phyloP scores from a whole-genome alignment of 2,888 invertebrate genomes.

The Apantesis nais region DNA sequence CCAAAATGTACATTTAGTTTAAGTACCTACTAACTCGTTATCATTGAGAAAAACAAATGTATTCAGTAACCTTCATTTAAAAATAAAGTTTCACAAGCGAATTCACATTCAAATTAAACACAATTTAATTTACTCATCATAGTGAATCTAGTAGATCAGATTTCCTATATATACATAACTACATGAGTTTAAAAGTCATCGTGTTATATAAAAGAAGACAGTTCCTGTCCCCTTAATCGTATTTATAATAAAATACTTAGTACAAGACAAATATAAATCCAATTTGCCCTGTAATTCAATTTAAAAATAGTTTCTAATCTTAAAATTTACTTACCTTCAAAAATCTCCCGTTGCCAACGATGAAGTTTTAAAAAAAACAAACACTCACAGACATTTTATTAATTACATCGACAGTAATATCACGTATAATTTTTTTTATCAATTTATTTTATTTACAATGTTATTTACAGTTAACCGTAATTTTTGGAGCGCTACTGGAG shows the following conservation, averaged over 20 bases:
- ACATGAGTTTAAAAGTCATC: constrained; percentile 20
- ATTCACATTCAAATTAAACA: constrained; percentile 9
- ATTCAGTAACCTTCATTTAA: constrained; percentile 11
- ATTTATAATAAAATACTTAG: constrained; percentile 25
- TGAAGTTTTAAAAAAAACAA: constrained; percentile 31
- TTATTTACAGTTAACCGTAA: constrained; percentile 70
- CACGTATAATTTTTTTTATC: constrained; percentile 23
- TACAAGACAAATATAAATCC: constrained; percentile 45
- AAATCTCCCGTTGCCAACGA: constrained; percentile 1
- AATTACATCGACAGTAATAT: constrained; percentile 30
- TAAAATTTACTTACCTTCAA: constrained; percentile 44
- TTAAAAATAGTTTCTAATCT: constrained; percentile 47
- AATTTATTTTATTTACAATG: constrained; percentile 61
- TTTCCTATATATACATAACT: constrained; percentile 33
- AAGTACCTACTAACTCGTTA: constrained; percentile 16
- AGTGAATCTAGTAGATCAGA: constrained; percentile 23
- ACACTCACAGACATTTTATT: constrained; percentile 48
- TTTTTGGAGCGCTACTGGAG: constrained; percentile 65
- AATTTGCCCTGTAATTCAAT: constrained; percentile 58
- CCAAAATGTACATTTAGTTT: constrained; percentile 22
- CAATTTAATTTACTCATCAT: constrained; percentile 16
- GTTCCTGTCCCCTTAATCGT: constrained; percentile 2
- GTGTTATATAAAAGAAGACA: constrained; percentile 37
- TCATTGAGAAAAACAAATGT: constrained; percentile 19
- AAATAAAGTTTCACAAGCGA: constrained; percentile 1